Conservation (phyloP, 1,140 invertebrate genomes). For the Pseudomyrmex flavicornis region DNA sequence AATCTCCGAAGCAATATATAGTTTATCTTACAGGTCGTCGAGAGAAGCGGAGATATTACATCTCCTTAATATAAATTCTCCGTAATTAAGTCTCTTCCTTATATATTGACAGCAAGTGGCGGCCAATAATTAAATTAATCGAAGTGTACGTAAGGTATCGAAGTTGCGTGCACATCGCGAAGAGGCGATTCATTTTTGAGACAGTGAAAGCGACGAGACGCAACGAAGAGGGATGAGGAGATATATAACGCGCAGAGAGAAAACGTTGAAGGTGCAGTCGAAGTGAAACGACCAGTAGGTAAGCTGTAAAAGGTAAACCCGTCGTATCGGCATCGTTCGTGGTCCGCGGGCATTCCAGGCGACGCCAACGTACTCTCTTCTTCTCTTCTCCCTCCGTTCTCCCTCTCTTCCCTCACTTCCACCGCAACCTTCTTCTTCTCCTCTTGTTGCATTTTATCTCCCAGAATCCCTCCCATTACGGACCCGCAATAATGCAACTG, state of each 20-base stretch:
- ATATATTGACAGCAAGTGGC: conserved; percentile 37
- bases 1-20: conserved; percentile 12
- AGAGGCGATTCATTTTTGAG: conserved; percentile 35
- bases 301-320: conserved; percentile 82
- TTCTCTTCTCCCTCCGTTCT: conserved; percentile 66
- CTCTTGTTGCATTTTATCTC: conserved; percentile 55
- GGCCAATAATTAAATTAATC: conserved; percentile 55
- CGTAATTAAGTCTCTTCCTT: conserved; percentile 36
- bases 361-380: conserved; percentile 80
- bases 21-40: conserved; percentile 3
- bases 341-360: conserved; percentile 81
- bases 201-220: conserved; percentile 24
- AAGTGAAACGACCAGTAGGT: conserved; percentile 81
- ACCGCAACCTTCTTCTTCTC: conserved; percentile 44
- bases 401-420: conserved; percentile 58
- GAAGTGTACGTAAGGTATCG: conserved; percentile 14
- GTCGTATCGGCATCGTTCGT: conserved; percentile 81
- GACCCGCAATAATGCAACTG: conserved; percentile 75
- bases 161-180: conserved; percentile 28
- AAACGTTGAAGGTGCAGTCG: conserved; percentile 65
- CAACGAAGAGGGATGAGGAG: conserved; percentile 14
- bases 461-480: conserved; percentile 63
- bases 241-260: conserved; percentile 51
- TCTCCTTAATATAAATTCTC: conserved; percentile 39
- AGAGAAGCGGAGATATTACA: conserved; percentile 35